phyloP scores from a whole-genome alignment of 2,113 vertebrate species.

The Brachirus orientalis region DNA sequence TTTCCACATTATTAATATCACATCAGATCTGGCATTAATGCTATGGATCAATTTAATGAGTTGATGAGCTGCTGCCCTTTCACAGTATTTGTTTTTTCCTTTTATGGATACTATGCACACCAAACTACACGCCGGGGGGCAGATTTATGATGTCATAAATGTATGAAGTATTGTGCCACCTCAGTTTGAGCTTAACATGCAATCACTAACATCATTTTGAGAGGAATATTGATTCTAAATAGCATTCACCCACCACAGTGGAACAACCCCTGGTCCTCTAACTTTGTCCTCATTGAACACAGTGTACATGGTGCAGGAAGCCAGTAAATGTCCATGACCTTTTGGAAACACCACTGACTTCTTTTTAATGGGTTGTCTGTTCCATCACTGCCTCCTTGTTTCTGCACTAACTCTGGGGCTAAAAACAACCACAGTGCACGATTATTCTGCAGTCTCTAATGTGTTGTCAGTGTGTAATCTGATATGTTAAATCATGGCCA shows the following conservation, averaged over 20 bases:
- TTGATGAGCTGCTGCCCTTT: neutral
- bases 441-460: neutral
- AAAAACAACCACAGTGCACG: neutral
- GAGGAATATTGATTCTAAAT: neutral
- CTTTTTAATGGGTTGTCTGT: neutral
- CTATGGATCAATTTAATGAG: slow-evolving; percentile 14
- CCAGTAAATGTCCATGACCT: neutral
- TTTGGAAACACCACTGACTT: neutral
- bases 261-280: neutral
- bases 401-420: neutral
- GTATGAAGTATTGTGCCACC: neutral
- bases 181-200: neutral
- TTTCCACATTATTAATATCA: slow-evolving; percentile 24
- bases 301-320: slow-evolving; percentile 4
- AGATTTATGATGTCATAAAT: slow-evolving; percentile 1
- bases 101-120: neutral
- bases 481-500: neutral
- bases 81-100: too few relatives aligned
- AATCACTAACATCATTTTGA: neutral
- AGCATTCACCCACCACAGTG: neutral
- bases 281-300: neutral
- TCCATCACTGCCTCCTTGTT: slow-evolving; percentile 8
- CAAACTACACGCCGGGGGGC: neutral
- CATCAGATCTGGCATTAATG: slow-evolving; percentile 12
- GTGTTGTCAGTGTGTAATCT: neutral